A percentile compares a stretch with the other conserved stretches of the same genome.
phyloP scores from a whole-genome alignment of 2,888 invertebrate species.

The Hermaeophaga mercurialis region DNA sequence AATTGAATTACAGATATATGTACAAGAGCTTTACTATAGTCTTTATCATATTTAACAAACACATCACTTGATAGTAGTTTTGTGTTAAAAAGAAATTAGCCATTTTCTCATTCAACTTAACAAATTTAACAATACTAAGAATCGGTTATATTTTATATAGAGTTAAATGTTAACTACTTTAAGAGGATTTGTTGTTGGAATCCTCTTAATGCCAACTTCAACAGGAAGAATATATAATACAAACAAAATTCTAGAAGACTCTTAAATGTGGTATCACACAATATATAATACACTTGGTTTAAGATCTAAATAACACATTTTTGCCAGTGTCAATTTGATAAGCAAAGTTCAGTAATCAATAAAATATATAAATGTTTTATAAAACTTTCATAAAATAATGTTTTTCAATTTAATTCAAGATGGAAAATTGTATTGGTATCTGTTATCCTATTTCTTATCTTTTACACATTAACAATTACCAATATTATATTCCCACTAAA shows the following conservation, averaged over 20 bases:
- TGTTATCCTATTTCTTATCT: no score
- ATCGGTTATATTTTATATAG: neutral
- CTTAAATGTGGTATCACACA: constrained; percentile 42
- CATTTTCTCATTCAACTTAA: neutral
- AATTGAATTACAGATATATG: constrained; percentile 11
- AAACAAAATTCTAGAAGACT: constrained; percentile 29
- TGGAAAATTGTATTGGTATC: no score
- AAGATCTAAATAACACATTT: constrained; percentile 7
- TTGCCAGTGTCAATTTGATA: neutral
- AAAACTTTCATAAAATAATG: no score
- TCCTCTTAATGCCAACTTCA: neutral
- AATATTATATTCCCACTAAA: no score
- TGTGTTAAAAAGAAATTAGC: neutral
- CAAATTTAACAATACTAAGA: no score
- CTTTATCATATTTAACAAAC: constrained; percentile 18
- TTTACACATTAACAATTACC: no score
- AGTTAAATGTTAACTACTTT: neutral
- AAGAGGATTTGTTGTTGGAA: neutral
- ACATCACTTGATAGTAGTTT: constrained; percentile 34
- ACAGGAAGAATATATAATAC: constrained; percentile 14
- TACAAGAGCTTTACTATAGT: constrained; percentile 29
- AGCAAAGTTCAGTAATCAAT: constrained; percentile 9
- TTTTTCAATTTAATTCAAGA: no score
- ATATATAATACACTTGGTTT: constrained; percentile 13
- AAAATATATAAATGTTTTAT: no score